Evolutionary conservation across 2,888 invertebrate genomes (phyloP).

Genomic region (Lomographa bimaculata): DNA sequence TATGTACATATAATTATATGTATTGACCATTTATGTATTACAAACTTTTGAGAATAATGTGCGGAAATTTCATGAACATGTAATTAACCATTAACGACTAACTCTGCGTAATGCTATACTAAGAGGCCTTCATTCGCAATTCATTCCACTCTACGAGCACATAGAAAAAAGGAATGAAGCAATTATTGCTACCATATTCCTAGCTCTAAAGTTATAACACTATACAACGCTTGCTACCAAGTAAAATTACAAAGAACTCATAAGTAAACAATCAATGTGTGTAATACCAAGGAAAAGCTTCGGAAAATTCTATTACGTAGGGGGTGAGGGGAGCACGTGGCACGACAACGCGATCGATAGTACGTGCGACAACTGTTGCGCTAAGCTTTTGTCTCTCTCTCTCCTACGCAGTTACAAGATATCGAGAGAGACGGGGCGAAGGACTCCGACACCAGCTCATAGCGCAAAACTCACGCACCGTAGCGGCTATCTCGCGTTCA

Average conservation of each 20-base stretch:
- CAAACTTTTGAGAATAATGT: too few species aligned
- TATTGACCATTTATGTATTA: too few species aligned
- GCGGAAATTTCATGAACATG: too few species aligned
- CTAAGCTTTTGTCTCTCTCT: constrained; percentile 50
- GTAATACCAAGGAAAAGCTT: constrained; percentile 32
- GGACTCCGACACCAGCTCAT: constrained; percentile 60
- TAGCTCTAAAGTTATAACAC: constrained; percentile 12
- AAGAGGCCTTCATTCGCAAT: constrained; percentile 27
- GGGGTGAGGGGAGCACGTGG: constrained; percentile 66
- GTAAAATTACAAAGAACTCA: constrained; percentile 16
- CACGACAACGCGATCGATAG: constrained; percentile 64
- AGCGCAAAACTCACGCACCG: constrained; percentile 74
- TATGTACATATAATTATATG: too few species aligned
- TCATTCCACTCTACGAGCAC: constrained; percentile 49
- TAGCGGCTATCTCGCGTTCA: constrained; percentile 45
- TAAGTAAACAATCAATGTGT: constrained; percentile 37
- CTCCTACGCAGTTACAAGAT: constrained; percentile 19
- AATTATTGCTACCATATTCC: constrained; percentile 43
- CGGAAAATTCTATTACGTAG: constrained; percentile 42
- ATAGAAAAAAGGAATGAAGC: constrained; percentile 57
- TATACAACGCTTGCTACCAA: constrained; percentile 33
- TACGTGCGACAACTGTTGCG: constrained; percentile 79
- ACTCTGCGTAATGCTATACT: constrained; percentile 14
- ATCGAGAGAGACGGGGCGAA: constrained; percentile 48
- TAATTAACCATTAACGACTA: constrained; percentile 17